Conservation (phyloP, 2,888 invertebrate genomes). For the Nowickia ferox region DNA sequence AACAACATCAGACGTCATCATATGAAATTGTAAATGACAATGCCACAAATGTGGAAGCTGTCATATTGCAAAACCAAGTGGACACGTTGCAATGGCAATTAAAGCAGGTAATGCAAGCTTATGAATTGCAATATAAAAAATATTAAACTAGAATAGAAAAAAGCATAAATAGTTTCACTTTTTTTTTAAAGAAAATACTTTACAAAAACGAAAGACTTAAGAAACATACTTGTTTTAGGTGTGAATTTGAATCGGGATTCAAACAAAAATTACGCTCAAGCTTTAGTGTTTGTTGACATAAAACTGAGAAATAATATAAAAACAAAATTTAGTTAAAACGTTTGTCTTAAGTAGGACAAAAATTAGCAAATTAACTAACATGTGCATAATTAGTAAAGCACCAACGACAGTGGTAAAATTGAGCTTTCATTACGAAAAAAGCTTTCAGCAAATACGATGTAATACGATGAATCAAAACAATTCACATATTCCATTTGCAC, state of each 20-base stretch:
- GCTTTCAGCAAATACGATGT: too few relatives aligned
- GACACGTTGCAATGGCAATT: constrained; percentile 89
- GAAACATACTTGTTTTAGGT: constrained; percentile 54
- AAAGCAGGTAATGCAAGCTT: constrained; percentile 85
- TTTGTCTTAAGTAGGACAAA: too few relatives aligned
- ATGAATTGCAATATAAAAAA: neutral
- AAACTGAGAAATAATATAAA: too few relatives aligned
- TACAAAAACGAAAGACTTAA: constrained; percentile 64
- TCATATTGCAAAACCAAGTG: constrained; percentile 86
- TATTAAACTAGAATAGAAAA: neutral
- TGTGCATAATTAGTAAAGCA: too few relatives aligned
- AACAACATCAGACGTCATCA: constrained; percentile 73
- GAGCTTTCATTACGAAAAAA: too few relatives aligned
- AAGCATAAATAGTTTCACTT: neutral
- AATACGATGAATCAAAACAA: too few relatives aligned
- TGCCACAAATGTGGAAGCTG: constrained; percentile 84
- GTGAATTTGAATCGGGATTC: neutral
- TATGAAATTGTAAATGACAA: constrained; percentile 72
- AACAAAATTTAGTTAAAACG: too few relatives aligned
- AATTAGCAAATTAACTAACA: too few relatives aligned
- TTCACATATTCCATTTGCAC: too few relatives aligned
- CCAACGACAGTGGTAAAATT: too few relatives aligned
- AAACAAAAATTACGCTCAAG: neutral
- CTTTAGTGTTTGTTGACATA: too few relatives aligned
- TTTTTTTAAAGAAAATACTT: too few relatives aligned